phyloP scores from a whole-genome alignment of 2,888 invertebrate species.

The Saturnia japonica region DNA sequence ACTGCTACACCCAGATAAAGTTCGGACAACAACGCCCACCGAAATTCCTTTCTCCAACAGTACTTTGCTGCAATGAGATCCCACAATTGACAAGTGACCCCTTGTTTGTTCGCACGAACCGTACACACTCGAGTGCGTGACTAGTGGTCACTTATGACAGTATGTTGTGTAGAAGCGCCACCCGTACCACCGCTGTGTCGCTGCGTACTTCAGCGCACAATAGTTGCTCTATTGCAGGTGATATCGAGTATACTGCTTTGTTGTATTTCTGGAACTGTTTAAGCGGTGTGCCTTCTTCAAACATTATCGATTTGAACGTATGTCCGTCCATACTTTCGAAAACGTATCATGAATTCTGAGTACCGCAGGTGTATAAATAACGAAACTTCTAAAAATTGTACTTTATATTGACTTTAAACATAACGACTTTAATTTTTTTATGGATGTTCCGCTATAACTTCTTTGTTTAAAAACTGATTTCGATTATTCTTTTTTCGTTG shows the following conservation, averaged over 20 bases:
- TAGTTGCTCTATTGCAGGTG: not conserved
- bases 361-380: not conserved
- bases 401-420: not conserved
- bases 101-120: slow-evolving; percentile 9
- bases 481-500: too few species aligned
- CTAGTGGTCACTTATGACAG: slow-evolving; percentile 47
- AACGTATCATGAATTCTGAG: not conserved
- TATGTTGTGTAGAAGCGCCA: not conserved
- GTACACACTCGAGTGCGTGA: slow-evolving; percentile 59
- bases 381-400: not conserved
- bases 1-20: not conserved
- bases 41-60: slow-evolving; percentile 38
- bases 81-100: slow-evolving; percentile 30
- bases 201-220: not conserved
- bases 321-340: not conserved
- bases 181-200: not conserved
- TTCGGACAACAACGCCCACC: slow-evolving; percentile 43
- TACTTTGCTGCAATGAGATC: slow-evolving; percentile 32
- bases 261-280: not conserved
- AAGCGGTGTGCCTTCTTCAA: not conserved
- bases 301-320: not conserved
- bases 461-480: too few species aligned
- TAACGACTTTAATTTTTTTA: too few species aligned
- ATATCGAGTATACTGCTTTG: slow-evolving; percentile 1
- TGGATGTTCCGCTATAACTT: too few species aligned